phyloP scores from a whole-genome alignment of 92 coral and sea anemone genomes.

The Montipora capitata region DNA sequence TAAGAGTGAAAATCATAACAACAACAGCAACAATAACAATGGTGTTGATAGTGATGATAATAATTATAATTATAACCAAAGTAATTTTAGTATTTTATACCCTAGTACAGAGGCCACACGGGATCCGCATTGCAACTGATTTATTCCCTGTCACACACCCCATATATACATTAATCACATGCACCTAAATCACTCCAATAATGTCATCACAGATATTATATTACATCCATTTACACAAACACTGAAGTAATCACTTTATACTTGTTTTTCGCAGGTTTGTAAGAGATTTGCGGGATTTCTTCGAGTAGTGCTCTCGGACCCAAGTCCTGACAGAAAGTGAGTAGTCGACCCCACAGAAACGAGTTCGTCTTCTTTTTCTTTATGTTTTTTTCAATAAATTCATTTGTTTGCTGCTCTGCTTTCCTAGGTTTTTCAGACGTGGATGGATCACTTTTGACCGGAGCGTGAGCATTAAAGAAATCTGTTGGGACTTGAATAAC shows the following conservation, averaged over 20 bases:
- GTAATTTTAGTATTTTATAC: too few relatives aligned
- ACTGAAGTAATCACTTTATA: not conserved
- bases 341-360: not conserved
- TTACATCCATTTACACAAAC: not conserved
- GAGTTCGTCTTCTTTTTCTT: not conserved
- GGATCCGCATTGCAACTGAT: too few relatives aligned
- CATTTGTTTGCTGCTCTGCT: not conserved
- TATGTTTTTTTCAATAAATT: not conserved
- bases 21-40: too few relatives aligned
- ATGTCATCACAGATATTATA: too few relatives aligned
- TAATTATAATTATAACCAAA: too few relatives aligned
- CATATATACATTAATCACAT: too few relatives aligned
- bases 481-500: slow-evolving; percentile 95
- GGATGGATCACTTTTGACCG: slow-evolving; percentile 99
- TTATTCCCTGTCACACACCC: too few relatives aligned
- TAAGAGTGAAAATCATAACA: too few relatives aligned
- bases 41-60: too few relatives aligned
- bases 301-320: slow-evolving; percentile 96
- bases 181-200: too few relatives aligned
- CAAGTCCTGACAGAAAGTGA: slow-evolving; percentile 97
- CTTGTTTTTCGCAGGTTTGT: slow-evolving; percentile 77
- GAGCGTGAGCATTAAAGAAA: slow-evolving; percentile 96
- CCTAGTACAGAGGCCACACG: too few relatives aligned
- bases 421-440: slow-evolving; percentile 86
- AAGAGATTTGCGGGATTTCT: slow-evolving; percentile 94